These are phyloP conservation scores for Tolmerus cingulatus DNA, from an alignment of 2,888 invertebrate genomes.

Conservation along the genomic window DNA sequence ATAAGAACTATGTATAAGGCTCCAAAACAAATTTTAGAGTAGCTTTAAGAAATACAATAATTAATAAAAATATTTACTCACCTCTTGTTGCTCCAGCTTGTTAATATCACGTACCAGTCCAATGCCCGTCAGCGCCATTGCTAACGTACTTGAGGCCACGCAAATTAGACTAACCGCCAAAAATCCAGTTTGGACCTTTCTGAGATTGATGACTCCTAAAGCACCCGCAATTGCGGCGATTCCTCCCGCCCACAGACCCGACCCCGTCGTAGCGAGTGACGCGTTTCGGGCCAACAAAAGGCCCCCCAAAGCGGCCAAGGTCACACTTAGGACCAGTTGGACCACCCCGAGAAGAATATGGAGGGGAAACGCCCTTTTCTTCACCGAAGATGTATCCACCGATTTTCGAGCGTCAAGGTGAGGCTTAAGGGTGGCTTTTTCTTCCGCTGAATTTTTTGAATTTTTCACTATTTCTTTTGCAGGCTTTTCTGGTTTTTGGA, in stretches of 20 bases:
- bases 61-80: conserved; percentile 39
- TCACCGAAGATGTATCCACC: neutral
- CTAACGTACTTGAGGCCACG: conserved; percentile 62
- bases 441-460: neutral
- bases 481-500: conserved; percentile 16
- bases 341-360: conserved; percentile 60
- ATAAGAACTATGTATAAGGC: no score
- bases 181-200: conserved; percentile 61
- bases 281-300: conserved; percentile 60
- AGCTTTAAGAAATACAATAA: no score
- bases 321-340: conserved; percentile 59
- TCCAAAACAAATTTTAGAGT: no score
- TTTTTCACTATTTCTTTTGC: neutral
- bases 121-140: conserved; percentile 61
- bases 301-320: conserved; percentile 60
- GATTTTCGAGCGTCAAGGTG: neutral
- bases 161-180: conserved; percentile 62
- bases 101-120: conserved; percentile 61
- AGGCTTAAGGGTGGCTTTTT: neutral
- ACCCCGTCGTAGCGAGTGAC: conserved; percentile 58
- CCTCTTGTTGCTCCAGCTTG: conserved; percentile 56
- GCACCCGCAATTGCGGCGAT: conserved; percentile 62
- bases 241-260: conserved; percentile 62
- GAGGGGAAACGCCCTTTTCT: conserved; percentile 53
- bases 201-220: conserved; percentile 62